Conservation (phyloP, 2,888 invertebrate genomes). For the Pasiphila rectangulata region DNA sequence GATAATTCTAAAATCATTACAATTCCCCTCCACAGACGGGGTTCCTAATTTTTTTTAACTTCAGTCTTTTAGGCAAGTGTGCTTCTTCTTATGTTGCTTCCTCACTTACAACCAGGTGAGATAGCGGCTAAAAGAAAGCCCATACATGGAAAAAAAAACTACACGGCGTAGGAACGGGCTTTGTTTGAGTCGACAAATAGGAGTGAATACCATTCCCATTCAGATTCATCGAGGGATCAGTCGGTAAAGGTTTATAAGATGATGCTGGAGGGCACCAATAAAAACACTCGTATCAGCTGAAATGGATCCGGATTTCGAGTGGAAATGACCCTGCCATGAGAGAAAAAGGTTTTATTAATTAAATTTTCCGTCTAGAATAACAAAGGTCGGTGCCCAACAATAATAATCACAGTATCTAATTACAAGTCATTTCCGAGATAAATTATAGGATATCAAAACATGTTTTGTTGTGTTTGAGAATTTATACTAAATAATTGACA, state of each 20-base stretch:
- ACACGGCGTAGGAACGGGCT: too few species aligned
- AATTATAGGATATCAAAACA: constrained; percentile 30
- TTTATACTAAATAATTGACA: too few species aligned
- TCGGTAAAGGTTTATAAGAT: neutral
- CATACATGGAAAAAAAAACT: too few species aligned
- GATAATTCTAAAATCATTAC: too few species aligned
- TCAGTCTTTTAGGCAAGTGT: too few species aligned
- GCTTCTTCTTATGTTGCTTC: too few species aligned
- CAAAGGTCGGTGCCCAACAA: constrained; percentile 22
- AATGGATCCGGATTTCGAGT: constrained; percentile 5
- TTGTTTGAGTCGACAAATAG: too few species aligned
- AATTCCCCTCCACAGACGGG: too few species aligned
- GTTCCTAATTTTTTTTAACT: too few species aligned
- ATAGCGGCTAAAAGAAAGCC: too few species aligned
- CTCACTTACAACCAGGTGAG: too few species aligned
- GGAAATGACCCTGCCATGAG: constrained; percentile 17
- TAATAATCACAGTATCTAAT: constrained; percentile 26
- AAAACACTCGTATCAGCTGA: neutral
- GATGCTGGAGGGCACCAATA: neutral
- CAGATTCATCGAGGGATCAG: neutral
- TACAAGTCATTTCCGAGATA: constrained; percentile 26
- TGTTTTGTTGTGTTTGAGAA: constrained; percentile 21
- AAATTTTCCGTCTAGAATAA: constrained; percentile 25
- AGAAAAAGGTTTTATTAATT: constrained; percentile 28
- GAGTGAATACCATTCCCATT: too few species aligned